phyloP scores from a whole-genome alignment of 2,888 invertebrate species.

The Belgica antarctica region DNA sequence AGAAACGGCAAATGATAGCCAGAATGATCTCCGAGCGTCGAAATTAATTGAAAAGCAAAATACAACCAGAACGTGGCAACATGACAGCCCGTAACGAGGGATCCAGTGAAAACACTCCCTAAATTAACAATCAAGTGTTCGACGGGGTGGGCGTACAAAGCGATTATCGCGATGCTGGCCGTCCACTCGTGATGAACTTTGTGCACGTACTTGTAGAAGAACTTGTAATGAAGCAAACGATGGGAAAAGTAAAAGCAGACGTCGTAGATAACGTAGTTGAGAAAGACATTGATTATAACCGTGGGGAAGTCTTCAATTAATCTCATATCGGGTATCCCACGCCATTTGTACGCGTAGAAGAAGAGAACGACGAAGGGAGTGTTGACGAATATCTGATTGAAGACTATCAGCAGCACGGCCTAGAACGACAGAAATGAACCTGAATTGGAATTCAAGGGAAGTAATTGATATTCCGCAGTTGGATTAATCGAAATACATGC shows the following conservation, averaged over 20 bases:
- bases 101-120: not conserved
- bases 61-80: constrained; percentile 15
- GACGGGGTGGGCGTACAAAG: constrained; percentile 34
- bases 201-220: constrained; percentile 32
- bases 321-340: not conserved
- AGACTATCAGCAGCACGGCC: not conserved
- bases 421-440: not conserved
- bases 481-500: no score
- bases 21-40: constrained; percentile 27
- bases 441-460: no score
- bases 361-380: not conserved
- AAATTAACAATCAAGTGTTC: constrained; percentile 36
- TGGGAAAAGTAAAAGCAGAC: not conserved
- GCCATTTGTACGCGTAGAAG: not conserved
- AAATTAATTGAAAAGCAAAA: constrained; percentile 25
- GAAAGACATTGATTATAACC: not conserved
- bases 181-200: constrained; percentile 41
- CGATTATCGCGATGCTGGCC: constrained; percentile 22
- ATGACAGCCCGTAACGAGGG: constrained; percentile 3
- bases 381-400: not conserved
- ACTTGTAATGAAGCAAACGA: constrained; percentile 37
- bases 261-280: not conserved
- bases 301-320: not conserved
- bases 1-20: constrained; percentile 36
- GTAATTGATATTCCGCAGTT: no score